phyloP scores from a whole-genome alignment of 2,113 vertebrate species.

The Trachemys scripta region DNA sequence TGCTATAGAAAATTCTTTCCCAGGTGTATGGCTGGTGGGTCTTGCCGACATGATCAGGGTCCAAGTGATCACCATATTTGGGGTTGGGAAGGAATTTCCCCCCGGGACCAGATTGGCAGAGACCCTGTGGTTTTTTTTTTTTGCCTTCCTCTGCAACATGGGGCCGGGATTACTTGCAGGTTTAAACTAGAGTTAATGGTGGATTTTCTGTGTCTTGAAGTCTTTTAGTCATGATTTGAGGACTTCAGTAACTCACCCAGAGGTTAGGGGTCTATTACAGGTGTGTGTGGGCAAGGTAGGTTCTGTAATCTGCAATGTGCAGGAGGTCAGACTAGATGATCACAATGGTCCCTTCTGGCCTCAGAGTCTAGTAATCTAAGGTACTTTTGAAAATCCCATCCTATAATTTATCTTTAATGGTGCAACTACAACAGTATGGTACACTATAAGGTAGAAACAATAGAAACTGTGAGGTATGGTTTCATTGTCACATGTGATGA shows the following conservation, averaged over 20 bases:
- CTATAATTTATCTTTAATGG: background rate
- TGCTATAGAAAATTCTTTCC: background rate
- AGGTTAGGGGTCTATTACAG: background rate
- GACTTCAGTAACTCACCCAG: background rate
- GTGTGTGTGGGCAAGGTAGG: background rate
- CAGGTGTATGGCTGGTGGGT: background rate
- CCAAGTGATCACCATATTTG: background rate
- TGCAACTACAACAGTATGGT: background rate
- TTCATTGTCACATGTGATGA: background rate
- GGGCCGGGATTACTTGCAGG: background rate
- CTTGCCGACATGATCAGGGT: background rate
- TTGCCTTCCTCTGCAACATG: background rate
- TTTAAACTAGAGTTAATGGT: background rate
- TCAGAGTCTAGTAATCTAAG: background rate
- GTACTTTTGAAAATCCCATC: background rate
- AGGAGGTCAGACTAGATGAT: background rate
- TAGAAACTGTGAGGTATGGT: background rate
- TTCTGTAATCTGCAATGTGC: background rate
- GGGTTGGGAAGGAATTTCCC: background rate
- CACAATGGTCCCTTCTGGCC: background rate
- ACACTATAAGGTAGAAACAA: fast-evolving
- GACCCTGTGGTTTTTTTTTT: background rate
- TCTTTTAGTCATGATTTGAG: background rate
- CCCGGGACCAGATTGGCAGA: background rate
- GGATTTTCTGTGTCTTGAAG: background rate